These are phyloP conservation scores for Caenorhabditis sp. DNA, from an alignment of 2,888 invertebrate species.

Conservation along the genomic window DNA sequence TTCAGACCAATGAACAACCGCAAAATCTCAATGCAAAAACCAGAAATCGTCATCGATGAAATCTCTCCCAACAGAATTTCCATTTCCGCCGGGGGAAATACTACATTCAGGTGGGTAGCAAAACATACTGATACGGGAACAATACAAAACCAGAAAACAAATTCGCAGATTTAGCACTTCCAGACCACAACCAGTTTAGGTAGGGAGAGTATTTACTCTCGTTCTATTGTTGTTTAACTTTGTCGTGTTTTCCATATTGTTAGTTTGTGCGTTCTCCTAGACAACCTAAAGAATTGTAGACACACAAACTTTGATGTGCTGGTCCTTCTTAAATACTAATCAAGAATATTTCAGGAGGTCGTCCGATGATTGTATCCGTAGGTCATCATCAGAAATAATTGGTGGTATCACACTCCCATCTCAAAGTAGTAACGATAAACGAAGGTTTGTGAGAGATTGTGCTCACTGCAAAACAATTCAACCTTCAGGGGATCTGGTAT, in stretches of 20 bases:
- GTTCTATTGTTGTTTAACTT: constrained; percentile 9
- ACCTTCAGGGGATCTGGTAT: constrained; percentile 79
- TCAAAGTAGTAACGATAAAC: constrained; percentile 68
- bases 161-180: constrained; percentile 59
- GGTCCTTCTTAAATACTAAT: background rate
- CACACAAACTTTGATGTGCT: background rate
- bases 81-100: constrained; percentile 81
- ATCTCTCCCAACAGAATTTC: constrained; percentile 79
- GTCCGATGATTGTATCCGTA: constrained; percentile 80
- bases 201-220: constrained; percentile 33
- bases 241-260: constrained; percentile 34
- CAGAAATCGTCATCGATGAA: constrained; percentile 82
- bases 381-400: constrained; percentile 81
- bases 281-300: constrained; percentile 4
- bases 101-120: constrained; percentile 77
- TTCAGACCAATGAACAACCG: constrained; percentile 74
- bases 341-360: constrained; percentile 74
- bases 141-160: constrained; percentile 1
- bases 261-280: constrained; percentile 28
- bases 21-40: constrained; percentile 79
- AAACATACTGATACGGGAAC: background rate
- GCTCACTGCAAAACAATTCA: background rate
- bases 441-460: constrained; percentile 47
- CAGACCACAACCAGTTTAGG: constrained; percentile 60
- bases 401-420: constrained; percentile 76